phyloP scores from a whole-genome alignment of 1,140 invertebrate species.

The Drosophila orena region DNA sequence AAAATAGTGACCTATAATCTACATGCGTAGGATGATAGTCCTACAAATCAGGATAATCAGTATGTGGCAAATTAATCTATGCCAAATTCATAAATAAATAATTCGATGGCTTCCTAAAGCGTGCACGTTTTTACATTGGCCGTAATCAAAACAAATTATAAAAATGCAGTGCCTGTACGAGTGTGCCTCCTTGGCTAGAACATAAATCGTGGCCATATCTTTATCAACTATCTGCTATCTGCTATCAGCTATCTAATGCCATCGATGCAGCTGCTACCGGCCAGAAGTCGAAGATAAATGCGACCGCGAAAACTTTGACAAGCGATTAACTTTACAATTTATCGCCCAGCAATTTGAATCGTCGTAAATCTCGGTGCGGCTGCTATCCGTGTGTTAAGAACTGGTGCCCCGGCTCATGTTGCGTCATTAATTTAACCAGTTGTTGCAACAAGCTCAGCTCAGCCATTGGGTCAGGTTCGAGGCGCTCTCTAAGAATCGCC shows the following conservation, averaged over 20 bases:
- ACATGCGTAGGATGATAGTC: no score
- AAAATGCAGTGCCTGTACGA: not conserved
- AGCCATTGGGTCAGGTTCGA: slow-evolving; percentile 61
- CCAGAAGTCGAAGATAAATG: slow-evolving; percentile 64
- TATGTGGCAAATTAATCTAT: no score
- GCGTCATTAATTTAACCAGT: slow-evolving; percentile 81
- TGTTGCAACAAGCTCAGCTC: slow-evolving; percentile 66
- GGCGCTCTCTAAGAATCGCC: slow-evolving; percentile 54
- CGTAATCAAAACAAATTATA: slow-evolving; percentile 17
- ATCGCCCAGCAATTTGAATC: slow-evolving; percentile 67
- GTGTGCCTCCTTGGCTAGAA: not conserved
- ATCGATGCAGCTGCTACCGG: slow-evolving; percentile 41
- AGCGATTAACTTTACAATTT: slow-evolving; percentile 83
- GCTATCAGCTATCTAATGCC: slow-evolving; percentile 43
- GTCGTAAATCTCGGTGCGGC: slow-evolving; percentile 68
- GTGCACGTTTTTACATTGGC: not conserved
- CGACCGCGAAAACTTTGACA: slow-evolving; percentile 79
- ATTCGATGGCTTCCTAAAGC: no score
- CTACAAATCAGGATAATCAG: no score
- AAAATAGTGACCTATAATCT: no score
- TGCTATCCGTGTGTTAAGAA: slow-evolving; percentile 9
- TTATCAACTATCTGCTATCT: slow-evolving; percentile 38
- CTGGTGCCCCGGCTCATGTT: slow-evolving; percentile 58
- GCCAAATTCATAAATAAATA: not conserved
- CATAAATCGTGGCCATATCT: slow-evolving; percentile 38